These are phyloP conservation scores for Cotesia vestalis DNA, from an alignment of 1,140 invertebrate genomes.

Conservation along the genomic window DNA sequence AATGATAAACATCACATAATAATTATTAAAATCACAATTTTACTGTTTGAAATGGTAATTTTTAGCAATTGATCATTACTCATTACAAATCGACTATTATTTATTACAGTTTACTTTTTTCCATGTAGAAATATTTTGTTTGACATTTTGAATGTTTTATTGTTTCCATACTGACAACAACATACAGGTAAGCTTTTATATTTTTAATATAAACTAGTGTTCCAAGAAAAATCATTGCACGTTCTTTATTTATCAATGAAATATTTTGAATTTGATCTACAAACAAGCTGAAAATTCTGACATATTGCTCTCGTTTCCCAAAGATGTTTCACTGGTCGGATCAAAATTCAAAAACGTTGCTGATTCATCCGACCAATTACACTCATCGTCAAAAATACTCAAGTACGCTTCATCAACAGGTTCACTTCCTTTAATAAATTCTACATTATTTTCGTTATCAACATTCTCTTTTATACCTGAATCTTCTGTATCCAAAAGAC, in stretches of 20 bases:
- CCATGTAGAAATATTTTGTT: too few species aligned
- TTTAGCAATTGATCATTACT: too few species aligned
- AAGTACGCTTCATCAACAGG: neutral
- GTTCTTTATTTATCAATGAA: neutral
- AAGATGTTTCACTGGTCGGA: neutral
- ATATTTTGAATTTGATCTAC: neutral
- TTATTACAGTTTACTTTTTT: too few species aligned
- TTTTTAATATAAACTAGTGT: neutral
- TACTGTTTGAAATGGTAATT: too few species aligned
- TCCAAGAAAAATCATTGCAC: neutral
- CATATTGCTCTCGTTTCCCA: neutral
- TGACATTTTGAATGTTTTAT: too few species aligned
- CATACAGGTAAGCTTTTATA: neutral
- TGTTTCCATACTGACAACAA: too few species aligned
- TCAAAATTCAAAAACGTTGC: neutral
- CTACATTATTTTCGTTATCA: neutral
- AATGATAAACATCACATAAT: too few species aligned
- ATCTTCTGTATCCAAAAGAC: too few species aligned
- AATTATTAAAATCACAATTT: too few species aligned
- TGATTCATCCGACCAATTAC: neutral
- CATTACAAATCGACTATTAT: too few species aligned
- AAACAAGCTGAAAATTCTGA: neutral
- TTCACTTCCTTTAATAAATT: neutral
- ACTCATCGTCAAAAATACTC: neutral
- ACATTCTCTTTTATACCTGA: too few species aligned